Evolutionary conservation across 2,113 vertebrate species (phyloP).

Genomic region (Lamprologus lemairii): DNA sequence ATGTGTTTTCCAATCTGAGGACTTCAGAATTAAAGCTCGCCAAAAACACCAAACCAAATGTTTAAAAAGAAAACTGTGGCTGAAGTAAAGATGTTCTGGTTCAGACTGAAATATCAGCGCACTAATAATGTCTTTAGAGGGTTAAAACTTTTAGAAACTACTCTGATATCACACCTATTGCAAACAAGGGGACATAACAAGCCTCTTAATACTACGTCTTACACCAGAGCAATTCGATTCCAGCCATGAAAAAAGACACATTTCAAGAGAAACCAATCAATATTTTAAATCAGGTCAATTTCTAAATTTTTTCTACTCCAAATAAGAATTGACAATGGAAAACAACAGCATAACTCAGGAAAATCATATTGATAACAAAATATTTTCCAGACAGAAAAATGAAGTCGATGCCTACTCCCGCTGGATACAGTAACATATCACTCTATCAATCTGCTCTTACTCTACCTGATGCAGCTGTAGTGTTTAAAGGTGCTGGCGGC

Average conservation of each 20-base stretch:
- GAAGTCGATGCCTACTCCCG: neutral
- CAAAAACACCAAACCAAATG: neutral
- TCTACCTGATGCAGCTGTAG: conserved; percentile 97
- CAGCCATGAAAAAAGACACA: neutral
- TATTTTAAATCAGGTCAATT: neutral
- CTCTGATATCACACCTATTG: neutral
- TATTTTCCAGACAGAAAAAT: neutral
- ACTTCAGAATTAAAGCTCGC: neutral
- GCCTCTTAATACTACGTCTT: neutral
- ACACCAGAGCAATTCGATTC: neutral
- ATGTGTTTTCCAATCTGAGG: neutral
- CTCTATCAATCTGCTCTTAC: neutral
- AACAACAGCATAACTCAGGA: neutral
- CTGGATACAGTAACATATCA: neutral
- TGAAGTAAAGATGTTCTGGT: neutral
- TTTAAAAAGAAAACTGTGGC: neutral
- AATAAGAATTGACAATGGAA: neutral
- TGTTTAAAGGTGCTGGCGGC: conserved; percentile 98
- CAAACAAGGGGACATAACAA: neutral
- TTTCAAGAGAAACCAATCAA: neutral
- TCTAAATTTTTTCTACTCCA: neutral
- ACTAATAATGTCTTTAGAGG: neutral
- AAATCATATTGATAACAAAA: neutral
- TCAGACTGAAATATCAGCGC: neutral
- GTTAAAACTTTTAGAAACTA: neutral